Evolutionary conservation across 2,113 vertebrate genomes (phyloP).

Genomic region (Lamprotornis superbus): DNA sequence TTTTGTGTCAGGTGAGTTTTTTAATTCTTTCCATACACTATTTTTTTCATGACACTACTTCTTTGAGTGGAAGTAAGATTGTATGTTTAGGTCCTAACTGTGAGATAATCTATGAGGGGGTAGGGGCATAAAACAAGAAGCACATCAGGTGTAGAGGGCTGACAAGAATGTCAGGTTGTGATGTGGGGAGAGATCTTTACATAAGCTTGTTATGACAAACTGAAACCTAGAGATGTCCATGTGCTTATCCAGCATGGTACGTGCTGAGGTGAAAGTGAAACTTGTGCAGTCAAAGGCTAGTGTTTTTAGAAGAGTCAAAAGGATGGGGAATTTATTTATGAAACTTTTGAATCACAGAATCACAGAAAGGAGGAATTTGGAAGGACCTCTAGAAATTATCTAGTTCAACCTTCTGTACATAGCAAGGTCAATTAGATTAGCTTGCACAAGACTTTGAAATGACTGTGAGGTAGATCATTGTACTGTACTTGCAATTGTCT

Average conservation of each 20-base stretch:
- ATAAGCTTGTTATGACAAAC: not conserved
- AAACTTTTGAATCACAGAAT: not conserved
- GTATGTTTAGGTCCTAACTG: not conserved
- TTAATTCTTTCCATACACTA: not conserved
- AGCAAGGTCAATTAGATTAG: not conserved
- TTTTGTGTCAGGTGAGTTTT: not conserved
- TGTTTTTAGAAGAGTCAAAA: not conserved
- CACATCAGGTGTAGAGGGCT: not conserved
- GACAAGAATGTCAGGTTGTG: not conserved
- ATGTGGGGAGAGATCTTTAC: not conserved
- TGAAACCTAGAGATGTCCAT: not conserved
- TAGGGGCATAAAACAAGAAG: not conserved
- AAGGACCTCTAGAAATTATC: not conserved
- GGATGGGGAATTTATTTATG: not conserved
- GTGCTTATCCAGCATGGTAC: not conserved
- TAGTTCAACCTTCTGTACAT: not conserved
- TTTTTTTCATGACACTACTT: not conserved
- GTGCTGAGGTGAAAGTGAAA: not conserved
- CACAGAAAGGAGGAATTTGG: not conserved
- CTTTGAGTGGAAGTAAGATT: not conserved
- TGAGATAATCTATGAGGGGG: rapidly evolving
- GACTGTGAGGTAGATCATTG: not conserved
- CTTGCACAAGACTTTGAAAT: not conserved
- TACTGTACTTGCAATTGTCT: not conserved
- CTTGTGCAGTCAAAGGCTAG: rapidly evolving